Conservation (phyloP, 1,140 invertebrate species). For the Drosophila bocki region DNA sequence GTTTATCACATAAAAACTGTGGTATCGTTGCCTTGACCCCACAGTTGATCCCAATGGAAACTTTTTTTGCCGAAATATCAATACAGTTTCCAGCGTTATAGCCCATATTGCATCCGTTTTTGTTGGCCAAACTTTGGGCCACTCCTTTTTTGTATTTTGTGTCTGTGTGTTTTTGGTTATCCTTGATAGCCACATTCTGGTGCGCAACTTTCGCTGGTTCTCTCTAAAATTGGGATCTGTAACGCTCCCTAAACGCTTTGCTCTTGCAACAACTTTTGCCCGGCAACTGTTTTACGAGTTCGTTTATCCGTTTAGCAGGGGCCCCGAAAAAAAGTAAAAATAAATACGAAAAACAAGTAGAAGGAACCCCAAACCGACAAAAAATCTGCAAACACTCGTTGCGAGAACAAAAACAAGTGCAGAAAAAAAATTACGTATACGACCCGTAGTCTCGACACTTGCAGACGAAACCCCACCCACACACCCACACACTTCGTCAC, state of each 20-base stretch:
- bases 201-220: constrained; percentile 3
- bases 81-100: background rate
- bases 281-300: constrained; percentile 67
- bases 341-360: constrained; percentile 36
- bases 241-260: constrained; percentile 66
- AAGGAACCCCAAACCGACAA: constrained; percentile 6
- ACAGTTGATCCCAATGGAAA: background rate
- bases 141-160: background rate
- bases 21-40: background rate
- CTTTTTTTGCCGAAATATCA: constrained; percentile 4
- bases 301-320: constrained; percentile 65
- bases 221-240: constrained; percentile 41
- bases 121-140: constrained; percentile 18
- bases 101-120: constrained; percentile 66
- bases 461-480: constrained; percentile 54
- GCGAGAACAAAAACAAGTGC: constrained; percentile 51
- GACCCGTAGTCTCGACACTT: constrained; percentile 79
- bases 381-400: constrained; percentile 45
- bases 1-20: too few species aligned
- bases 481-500: constrained; percentile 4
- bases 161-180: background rate
- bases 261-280: constrained; percentile 57
- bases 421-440: constrained; percentile 74
- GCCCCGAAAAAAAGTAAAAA: constrained; percentile 47
- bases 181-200: background rate